phyloP scores from a whole-genome alignment of 2,797 vertebrate species.

The Hydrolagus colliei region DNA sequence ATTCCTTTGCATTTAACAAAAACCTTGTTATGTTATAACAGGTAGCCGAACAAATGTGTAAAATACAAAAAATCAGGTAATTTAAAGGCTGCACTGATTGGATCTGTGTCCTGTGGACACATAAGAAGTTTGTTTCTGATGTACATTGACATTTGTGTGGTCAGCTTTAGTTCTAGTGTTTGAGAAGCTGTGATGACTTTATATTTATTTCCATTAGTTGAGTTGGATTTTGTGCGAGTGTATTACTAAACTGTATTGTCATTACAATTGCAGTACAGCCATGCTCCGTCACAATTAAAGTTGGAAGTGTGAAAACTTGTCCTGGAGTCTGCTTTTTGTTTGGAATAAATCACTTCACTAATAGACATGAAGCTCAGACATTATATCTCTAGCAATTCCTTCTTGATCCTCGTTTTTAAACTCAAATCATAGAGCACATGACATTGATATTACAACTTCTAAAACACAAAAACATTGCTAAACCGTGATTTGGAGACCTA shows the following conservation, averaged over 20 bases:
- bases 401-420: neutral
- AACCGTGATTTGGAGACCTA: too few species aligned
- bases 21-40: neutral
- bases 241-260: conserved; percentile 50
- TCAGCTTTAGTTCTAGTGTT: conserved; percentile 44
- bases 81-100: conserved; percentile 53
- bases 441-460: neutral
- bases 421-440: neutral
- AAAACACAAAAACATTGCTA: too few species aligned
- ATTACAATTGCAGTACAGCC: conserved; percentile 41
- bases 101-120: conserved; percentile 70
- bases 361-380: conserved; percentile 36
- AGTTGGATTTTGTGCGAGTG: conserved; percentile 46
- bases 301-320: conserved; percentile 46
- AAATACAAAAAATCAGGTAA: conserved; percentile 53
- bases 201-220: conserved; percentile 48
- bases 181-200: conserved; percentile 41
- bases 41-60: neutral
- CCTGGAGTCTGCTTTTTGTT: conserved; percentile 31
- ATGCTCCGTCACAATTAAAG: conserved; percentile 39
- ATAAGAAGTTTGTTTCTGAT: conserved; percentile 43
- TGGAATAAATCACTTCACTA: conserved; percentile 44
- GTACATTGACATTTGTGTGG: conserved; percentile 38
- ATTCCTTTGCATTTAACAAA: neutral
- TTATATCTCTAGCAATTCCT: neutral